A percentile compares a stretch with the other conserved stretches of the same genome.
Evolutionary conservation across 2,888 invertebrate genomes (phyloP).

Genomic region (Tetropium fuscum): DNA sequence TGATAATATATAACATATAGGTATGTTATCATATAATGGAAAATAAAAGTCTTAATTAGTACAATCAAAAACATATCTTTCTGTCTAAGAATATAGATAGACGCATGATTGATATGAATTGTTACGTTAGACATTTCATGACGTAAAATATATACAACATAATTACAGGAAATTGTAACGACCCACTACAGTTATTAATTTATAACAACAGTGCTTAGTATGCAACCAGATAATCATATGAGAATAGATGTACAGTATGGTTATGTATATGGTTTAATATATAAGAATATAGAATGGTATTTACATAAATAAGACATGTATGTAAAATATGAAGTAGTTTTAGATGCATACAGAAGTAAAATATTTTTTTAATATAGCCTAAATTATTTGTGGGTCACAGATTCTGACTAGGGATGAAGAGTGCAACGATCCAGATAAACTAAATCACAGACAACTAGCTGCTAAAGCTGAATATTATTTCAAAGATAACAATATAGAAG

Average conservation of each 20-base stretch:
- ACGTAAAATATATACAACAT: no score
- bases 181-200: slow-evolving; percentile 1
- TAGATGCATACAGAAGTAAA: slow-evolving; percentile 1
- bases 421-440: slow-evolving; percentile 21
- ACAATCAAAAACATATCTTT: no score
- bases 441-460: slow-evolving; percentile 13
- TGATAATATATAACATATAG: no score
- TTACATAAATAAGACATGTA: slow-evolving; percentile 1
- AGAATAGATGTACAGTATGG: not conserved
- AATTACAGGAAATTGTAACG: no score
- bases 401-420: slow-evolving; percentile 26
- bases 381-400: slow-evolving; percentile 2
- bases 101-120: no score
- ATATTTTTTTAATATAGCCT: not conserved
- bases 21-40: no score
- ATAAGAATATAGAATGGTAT: not conserved
- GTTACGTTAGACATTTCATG: no score
- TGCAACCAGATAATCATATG: slow-evolving; percentile 1
- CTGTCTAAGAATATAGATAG: no score
- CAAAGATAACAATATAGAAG: slow-evolving; percentile 7
- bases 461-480: slow-evolving; percentile 18
- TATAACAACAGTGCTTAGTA: not conserved
- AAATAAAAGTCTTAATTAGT: no score
- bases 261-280: not conserved
- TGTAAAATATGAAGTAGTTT: not conserved